Conservation (phyloP, 2,113 vertebrate genomes). For the Ictalurus punctatus region DNA sequence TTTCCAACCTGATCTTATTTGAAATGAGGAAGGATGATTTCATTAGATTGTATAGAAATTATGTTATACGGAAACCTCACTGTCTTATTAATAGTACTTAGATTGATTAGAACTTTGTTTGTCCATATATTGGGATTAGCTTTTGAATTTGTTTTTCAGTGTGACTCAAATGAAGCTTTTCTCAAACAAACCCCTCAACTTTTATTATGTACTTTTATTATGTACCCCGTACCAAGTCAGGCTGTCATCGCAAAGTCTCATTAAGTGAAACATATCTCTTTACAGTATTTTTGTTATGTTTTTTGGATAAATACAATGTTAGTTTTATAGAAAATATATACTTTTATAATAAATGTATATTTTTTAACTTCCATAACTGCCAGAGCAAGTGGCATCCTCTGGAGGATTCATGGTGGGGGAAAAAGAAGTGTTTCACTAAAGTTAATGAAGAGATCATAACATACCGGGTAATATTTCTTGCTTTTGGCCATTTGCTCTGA, state of each 20-base stretch:
- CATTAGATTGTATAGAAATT: not conserved
- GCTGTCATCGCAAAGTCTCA: not conserved
- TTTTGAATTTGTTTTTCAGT: not conserved
- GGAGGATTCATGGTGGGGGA: not conserved
- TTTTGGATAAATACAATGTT: not conserved
- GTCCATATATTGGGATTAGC: not conserved
- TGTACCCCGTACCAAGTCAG: not conserved
- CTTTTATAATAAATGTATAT: not conserved
- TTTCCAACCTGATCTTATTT: not conserved
- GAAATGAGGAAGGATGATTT: not conserved
- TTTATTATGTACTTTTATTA: not conserved
- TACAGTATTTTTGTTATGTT: not conserved
- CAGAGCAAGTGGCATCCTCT: not conserved
- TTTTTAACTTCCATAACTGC: not conserved
- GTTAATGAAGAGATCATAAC: conserved; percentile 38
- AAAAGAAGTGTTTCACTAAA: not conserved
- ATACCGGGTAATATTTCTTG: conserved; percentile 95
- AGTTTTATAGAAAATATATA: not conserved
- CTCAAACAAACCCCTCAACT: not conserved
- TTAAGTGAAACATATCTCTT: not conserved
- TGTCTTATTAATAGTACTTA: not conserved
- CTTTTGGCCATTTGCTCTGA: conserved; percentile 90
- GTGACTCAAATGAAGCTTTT: not conserved
- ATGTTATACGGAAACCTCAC: not conserved
- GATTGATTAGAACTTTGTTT: not conserved